Percentiles rank a stretch among this genome's conserved stretches.
phyloP scores from a whole-genome alignment of 1,140 invertebrate species.

The Glossosoma conforme region DNA sequence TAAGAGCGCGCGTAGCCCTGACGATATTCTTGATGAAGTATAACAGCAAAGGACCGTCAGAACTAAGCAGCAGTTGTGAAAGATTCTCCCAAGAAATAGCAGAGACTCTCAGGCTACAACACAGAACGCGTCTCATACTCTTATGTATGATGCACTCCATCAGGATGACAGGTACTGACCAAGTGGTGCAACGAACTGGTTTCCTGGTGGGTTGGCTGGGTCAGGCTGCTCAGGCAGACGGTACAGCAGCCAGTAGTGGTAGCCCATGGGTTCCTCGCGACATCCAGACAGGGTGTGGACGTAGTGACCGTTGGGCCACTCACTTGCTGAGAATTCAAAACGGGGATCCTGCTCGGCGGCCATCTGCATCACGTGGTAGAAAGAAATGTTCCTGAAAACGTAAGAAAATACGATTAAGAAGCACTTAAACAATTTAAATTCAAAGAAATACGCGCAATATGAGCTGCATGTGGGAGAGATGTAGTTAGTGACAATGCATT shows the following conservation, averaged over 20 bases:
- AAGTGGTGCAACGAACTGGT: constrained; percentile 77
- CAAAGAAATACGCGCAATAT: too few relatives aligned
- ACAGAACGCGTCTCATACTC: too few relatives aligned
- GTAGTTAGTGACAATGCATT: too few relatives aligned
- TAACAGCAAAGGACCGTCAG: too few relatives aligned
- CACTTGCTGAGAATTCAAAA: constrained; percentile 69
- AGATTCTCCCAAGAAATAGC: too few relatives aligned
- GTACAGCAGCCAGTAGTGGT: constrained; percentile 84
- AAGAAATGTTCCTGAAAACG: constrained; percentile 66
- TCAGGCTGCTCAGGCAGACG: constrained; percentile 70
- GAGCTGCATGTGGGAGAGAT: too few relatives aligned
- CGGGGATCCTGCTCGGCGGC: constrained; percentile 71
- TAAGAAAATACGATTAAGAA: not conserved
- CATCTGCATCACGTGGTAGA: constrained; percentile 79
- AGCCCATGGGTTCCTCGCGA: constrained; percentile 80
- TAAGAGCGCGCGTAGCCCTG: too few relatives aligned
- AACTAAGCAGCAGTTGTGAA: too few relatives aligned
- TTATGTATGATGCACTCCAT: too few relatives aligned
- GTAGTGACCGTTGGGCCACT: constrained; percentile 88
- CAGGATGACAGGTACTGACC: constrained; percentile 65
- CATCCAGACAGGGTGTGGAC: constrained; percentile 82
- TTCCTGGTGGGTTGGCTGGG: constrained; percentile 69
- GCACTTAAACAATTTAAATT: too few relatives aligned
- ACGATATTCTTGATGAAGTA: too few relatives aligned
- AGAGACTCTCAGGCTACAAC: too few relatives aligned